Evolutionary conservation across 2,797 vertebrate genomes (phyloP), one percentile per base, ranked within the genome.

Genomic region (Ciconia nigra): DNA sequence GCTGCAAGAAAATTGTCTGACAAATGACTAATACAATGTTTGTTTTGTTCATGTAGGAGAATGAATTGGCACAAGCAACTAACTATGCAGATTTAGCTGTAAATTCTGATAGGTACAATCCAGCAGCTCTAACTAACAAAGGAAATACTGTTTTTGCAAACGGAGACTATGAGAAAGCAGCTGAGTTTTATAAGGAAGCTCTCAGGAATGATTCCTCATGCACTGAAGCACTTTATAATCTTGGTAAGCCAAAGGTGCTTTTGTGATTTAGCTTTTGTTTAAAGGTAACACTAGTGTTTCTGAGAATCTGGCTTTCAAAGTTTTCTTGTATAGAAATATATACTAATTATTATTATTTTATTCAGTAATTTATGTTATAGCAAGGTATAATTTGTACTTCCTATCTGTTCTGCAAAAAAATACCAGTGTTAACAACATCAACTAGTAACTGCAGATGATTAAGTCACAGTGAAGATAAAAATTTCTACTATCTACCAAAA

Each of bases 161-260:
- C 25, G 98, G 98, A 86, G 99, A 99, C 94, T 99, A 98, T 61
- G 99, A 99, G 93, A 99, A 99, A 97, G 99, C 99, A 86, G 98
- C 99, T 28, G 99, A 99, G 96, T 99, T 99, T 97, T 99, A 99
- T 96, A 99, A 99, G 92, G 99, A 99, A 96, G 99, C 99, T 35
- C 98, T 99, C 79, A 98, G 99, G 95, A 99, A 99, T 13, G 99
- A 99, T 95, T 99, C 99, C 2, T 99, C 99, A 31, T 99, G 99
- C 97, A 99, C 99, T 2, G 99, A 99, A 98, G 99, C 99, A 11
- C 99, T 99, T 88, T 99, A 99, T 94, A 99, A 99, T 97, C 98
- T 99, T 94, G 99, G 99, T 99, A 94, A 98, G 98, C 93, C 41
- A 79, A 85, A 96, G 46, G 20, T 86, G 46, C 59, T 93, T 87